Percentiles rank a stretch among this genome's conserved stretches.
These are phyloP conservation scores for Idaea biselata DNA, from an alignment of 2,888 invertebrate species.

Conservation along the genomic window DNA sequence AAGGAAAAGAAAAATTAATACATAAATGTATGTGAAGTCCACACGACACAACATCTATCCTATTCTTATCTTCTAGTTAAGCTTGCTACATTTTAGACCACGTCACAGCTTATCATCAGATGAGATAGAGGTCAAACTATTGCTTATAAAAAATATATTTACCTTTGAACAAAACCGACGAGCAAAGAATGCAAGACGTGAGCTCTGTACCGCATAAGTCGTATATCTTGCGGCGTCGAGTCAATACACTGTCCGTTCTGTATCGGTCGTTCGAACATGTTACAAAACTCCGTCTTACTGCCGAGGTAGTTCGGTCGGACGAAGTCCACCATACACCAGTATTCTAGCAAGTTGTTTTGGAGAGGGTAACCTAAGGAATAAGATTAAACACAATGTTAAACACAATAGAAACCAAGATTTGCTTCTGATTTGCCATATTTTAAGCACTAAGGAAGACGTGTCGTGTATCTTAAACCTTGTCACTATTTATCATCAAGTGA, in stretches of 20 bases:
- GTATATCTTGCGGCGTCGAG: slow-evolving; percentile 95
- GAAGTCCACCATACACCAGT: slow-evolving; percentile 99
- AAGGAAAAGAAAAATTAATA: neutral
- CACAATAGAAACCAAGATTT: slow-evolving; percentile 2
- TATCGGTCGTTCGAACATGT: slow-evolving; percentile 99
- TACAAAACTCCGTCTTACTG: slow-evolving; percentile 97
- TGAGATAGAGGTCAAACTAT: too few species aligned
- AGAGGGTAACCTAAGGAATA: slow-evolving; percentile 89
- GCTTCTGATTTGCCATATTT: too few species aligned
- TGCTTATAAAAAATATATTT: too few species aligned
- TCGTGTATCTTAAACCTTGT: too few species aligned
- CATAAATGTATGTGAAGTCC: too few species aligned
- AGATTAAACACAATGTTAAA: neutral
- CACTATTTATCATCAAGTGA: too few species aligned
- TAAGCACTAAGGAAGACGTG: too few species aligned
- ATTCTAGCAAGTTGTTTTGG: slow-evolving; percentile 97
- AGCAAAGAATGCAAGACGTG: slow-evolving; percentile 97
- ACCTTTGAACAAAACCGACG: slow-evolving; percentile 97
- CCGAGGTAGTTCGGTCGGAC: slow-evolving; percentile 98
- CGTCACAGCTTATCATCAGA: too few species aligned
- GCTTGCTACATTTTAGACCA: too few species aligned
- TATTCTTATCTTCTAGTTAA: too few species aligned
- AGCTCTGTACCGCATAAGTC: slow-evolving; percentile 96
- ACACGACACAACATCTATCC: too few species aligned
- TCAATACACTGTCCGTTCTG: slow-evolving; percentile 99